Conservation (phyloP, 2,888 invertebrate genomes). For the Hemaris fuciformis region DNA sequence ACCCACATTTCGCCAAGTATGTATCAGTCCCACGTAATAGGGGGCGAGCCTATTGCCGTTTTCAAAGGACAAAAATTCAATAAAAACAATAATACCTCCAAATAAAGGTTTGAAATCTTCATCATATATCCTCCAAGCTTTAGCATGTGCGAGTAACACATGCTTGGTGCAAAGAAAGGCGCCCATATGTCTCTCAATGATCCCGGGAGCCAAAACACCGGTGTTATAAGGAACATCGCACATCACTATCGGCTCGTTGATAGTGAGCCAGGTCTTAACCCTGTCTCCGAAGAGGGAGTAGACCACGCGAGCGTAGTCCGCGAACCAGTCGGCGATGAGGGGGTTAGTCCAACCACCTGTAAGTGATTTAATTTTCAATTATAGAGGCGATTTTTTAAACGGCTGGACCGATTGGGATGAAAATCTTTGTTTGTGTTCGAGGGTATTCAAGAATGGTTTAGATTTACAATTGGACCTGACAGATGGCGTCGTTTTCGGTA, state of each 20-base stretch:
- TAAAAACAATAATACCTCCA: conserved; percentile 54
- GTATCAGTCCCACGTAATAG: no score
- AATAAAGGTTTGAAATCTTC: conserved; percentile 71
- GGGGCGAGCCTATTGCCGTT: no score
- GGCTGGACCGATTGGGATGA: no score
- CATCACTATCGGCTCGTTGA: conserved; percentile 83
- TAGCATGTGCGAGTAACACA: conserved; percentile 84
- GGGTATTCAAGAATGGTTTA: no score
- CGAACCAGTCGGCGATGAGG: conserved; percentile 80
- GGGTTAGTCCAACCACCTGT: conserved; percentile 82
- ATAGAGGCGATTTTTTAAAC: no score
- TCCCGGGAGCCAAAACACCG: conserved; percentile 57
- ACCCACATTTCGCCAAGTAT: no score
- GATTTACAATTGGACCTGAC: no score
- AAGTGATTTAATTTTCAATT: conserved; percentile 55
- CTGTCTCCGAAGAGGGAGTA: conserved; percentile 80
- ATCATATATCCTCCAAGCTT: conserved; percentile 81
- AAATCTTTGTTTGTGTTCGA: no score
- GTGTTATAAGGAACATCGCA: conserved; percentile 64
- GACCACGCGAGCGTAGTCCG: conserved; percentile 79
- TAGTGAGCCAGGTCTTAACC: conserved; percentile 84
- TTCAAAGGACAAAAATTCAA: not conserved
- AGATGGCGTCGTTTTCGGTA: no score
- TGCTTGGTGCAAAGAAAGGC: conserved; percentile 84
- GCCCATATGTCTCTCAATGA: conserved; percentile 59